Percentiles rank a stretch among this genome's conserved stretches.
These are phyloP conservation scores for Otus sunia DNA, from an alignment of 2,113 vertebrate genomes.

Conservation along the genomic window DNA sequence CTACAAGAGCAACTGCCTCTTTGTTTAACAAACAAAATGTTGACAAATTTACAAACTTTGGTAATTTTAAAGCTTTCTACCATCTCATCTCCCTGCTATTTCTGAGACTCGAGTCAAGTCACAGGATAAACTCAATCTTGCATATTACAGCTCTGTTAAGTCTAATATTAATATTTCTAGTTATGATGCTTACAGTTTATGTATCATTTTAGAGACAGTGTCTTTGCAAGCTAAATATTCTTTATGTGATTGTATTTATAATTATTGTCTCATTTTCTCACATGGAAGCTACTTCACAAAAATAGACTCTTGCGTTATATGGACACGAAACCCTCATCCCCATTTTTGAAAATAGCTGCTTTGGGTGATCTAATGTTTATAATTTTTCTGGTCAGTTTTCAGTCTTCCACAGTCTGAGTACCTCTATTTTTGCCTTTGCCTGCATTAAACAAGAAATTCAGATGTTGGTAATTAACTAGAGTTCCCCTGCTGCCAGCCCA, in stretches of 20 bases:
- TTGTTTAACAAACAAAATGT: neutral
- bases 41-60: neutral
- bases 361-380: neutral
- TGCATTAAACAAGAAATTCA: constrained; percentile 77
- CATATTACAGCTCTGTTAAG: neutral
- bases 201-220: neutral
- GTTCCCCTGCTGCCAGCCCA: constrained; percentile 76
- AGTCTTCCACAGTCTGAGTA: neutral
- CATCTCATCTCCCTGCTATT: neutral
- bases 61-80: neutral
- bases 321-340: neutral
- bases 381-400: neutral
- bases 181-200: neutral
- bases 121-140: neutral
- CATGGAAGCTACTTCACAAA: neutral
- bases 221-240: neutral
- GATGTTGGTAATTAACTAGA: constrained; percentile 84
- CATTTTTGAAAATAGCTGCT: neutral
- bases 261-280: neutral
- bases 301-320: neutral
- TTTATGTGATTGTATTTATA: neutral
- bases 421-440: constrained; percentile 46
- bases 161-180: neutral
- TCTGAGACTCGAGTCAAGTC: neutral
- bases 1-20: neutral